Evolutionary conservation across 2,113 vertebrate species (phyloP), one percentile per base, ranked within the genome.

Genomic region (Nesogale talazaci): DNA sequence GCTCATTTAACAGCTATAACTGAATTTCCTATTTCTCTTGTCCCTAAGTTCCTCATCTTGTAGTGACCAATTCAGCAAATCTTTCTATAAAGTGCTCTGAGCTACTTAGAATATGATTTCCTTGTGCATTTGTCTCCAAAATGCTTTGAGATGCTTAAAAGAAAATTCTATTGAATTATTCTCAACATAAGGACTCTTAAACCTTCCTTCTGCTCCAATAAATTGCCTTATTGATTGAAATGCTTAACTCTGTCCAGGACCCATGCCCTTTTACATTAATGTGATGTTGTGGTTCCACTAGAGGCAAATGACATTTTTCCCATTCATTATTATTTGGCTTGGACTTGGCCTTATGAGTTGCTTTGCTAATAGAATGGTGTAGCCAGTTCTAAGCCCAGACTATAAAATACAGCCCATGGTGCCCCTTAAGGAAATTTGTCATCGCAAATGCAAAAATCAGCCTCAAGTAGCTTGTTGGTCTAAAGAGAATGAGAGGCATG

Each of bases 21-120:
- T 84, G 52, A 27, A 61, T 25, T 52, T 80, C 75, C 59, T 22
- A 76, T n/a, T 81, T 79, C 59, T 12, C 29, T 67, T 70, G 6
- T 59, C 25, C 52, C 42, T 69, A 75, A 82, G 87, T 85, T 91
- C 36, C n/a, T 70, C 38, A 81, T 81, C 83, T 79, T 34, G 25
- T 61, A 84, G 67, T 90, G 46, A 84, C 31, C 36, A 87, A 90
- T n/a, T 93, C 89, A 81, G 36, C 76, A 88, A 76, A 91, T 85
- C 42, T 10, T 46, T 46, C 42, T 79, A 38, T 29, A 83, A 88
- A 34, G 36, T 76, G 36, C 72, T 84, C 67, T 87, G 31, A 82
- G 65, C 74, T 88, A 65, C 83, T 78, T 87, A 87, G 46, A n/a
- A 69, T 29, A 69, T 69, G 31, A n/a, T 69, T n/a, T 69, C 65